Percentiles rank a stretch among this genome's conserved stretches.
Evolutionary conservation across 35 echinoderm and acorn worm genomes (phyloP).

Genomic region (Lytechinus pictus): DNA sequence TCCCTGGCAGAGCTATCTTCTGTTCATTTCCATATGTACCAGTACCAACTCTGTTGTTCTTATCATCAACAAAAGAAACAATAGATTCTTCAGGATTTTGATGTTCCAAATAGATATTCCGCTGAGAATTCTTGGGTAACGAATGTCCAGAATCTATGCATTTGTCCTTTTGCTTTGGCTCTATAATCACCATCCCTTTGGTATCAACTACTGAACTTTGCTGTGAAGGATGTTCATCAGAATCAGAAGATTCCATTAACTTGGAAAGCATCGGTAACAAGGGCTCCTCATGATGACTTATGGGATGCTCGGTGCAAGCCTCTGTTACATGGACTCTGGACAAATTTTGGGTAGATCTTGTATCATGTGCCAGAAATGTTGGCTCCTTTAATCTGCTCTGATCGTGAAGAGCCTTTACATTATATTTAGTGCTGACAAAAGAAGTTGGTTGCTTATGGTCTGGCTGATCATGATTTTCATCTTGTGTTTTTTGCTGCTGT

Average conservation of each 20-base stretch:
- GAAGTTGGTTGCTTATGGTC: neutral
- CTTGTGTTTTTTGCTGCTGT: neutral
- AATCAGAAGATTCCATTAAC: neutral
- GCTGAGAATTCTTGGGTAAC: neutral
- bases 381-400: neutral
- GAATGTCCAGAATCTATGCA: neutral
- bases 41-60: neutral
- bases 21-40: neutral
- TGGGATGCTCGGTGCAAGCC: neutral
- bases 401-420: neutral
- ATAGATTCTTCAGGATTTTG: neutral
- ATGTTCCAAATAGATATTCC: neutral
- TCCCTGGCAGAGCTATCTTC: neutral
- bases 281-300: neutral
- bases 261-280: neutral
- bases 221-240: neutral
- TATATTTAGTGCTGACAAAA: neutral
- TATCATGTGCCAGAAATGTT: neutral
- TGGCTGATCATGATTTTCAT: neutral
- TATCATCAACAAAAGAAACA: neutral
- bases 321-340: neutral
- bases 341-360: neutral
- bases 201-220: neutral
- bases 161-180: neutral
- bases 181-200: neutral